phyloP scores from a whole-genome alignment of 2,113 vertebrate species.

The Synodontis membranacea region DNA sequence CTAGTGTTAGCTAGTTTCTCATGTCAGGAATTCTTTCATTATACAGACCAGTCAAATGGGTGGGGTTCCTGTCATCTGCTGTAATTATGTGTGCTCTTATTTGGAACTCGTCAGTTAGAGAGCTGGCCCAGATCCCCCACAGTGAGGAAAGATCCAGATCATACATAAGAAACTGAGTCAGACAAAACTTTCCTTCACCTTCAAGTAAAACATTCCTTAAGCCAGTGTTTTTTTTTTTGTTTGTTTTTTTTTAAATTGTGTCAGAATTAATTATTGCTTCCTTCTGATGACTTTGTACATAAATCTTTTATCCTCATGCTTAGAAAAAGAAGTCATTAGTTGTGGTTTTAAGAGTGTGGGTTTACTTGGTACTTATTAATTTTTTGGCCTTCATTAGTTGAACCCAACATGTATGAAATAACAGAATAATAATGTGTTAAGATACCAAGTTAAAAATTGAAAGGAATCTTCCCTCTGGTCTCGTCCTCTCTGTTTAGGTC shows the following conservation, averaged over 20 bases:
- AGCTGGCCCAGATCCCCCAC: neutral
- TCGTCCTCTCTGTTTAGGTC: slow-evolving; percentile 62
- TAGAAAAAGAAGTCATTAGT: neutral
- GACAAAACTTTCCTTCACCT: slow-evolving; percentile 35
- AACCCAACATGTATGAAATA: neutral
- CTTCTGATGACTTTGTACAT: neutral
- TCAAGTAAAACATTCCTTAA: neutral
- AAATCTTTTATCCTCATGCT: too few relatives aligned
- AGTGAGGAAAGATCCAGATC: slow-evolving; percentile 16
- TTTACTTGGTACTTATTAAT: neutral
- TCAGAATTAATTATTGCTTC: neutral
- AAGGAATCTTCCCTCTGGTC: neutral
- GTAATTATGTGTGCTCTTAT: slow-evolving; percentile 29
- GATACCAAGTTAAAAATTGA: neutral
- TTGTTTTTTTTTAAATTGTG: neutral
- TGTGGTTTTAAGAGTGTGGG: neutral
- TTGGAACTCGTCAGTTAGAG: slow-evolving; percentile 1
- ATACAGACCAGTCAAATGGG: slow-evolving; percentile 56
- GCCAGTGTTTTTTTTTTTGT: neutral
- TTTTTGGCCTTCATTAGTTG: neutral
- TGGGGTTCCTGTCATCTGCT: slow-evolving; percentile 49
- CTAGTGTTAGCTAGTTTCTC: neutral
- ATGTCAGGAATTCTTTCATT: slow-evolving; percentile 28
- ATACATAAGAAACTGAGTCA: slow-evolving; percentile 48
- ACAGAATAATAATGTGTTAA: neutral